Percentiles rank a stretch among this genome's conserved stretches.
Evolutionary conservation across 2,888 invertebrate genomes (phyloP).

Genomic region (Ommatoiulus sabulosus): DNA sequence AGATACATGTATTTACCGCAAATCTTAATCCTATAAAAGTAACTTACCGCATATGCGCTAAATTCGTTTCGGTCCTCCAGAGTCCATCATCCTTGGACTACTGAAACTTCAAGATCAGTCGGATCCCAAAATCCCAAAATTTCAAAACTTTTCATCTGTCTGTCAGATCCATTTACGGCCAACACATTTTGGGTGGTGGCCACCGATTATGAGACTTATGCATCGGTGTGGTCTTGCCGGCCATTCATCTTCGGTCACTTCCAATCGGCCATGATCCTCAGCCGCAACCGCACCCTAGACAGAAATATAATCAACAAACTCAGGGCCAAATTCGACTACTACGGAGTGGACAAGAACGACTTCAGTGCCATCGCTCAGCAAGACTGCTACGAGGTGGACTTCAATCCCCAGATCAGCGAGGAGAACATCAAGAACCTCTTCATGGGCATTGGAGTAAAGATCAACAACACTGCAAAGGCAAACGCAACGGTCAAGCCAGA

Average conservation of each 20-base stretch:
- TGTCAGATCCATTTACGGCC: slow-evolving; percentile 78
- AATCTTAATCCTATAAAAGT: no score
- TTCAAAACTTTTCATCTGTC: slow-evolving; percentile 16
- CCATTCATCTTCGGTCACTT: slow-evolving; percentile 80
- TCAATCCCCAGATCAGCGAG: background rate
- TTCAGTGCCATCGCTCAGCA: slow-evolving; percentile 80
- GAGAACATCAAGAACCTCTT: slow-evolving; percentile 47
- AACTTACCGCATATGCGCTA: no score
- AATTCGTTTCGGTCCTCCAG: no score
- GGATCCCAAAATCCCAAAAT: background rate
- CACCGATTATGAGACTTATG: slow-evolving; percentile 81
- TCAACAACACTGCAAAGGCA: background rate
- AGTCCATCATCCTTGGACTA: no score
- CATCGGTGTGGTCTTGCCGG: slow-evolving; percentile 84
- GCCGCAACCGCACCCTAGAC: slow-evolving; percentile 79
- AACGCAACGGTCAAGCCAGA: background rate
- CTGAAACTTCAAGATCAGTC: background rate
- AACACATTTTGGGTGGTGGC: slow-evolving; percentile 80
- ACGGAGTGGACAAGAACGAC: slow-evolving; percentile 81
- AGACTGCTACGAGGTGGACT: slow-evolving; percentile 70
- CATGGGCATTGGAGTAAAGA: background rate
- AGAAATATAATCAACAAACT: slow-evolving; percentile 79
- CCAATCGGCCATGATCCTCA: slow-evolving; percentile 84
- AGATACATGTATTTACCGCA: no score
- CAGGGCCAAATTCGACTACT: slow-evolving; percentile 72